A percentile compares a stretch with the other conserved stretches of the same genome.
Evolutionary conservation across 2,797 vertebrate species (phyloP).

Genomic region (Synaphobranchus kaupii): DNA sequence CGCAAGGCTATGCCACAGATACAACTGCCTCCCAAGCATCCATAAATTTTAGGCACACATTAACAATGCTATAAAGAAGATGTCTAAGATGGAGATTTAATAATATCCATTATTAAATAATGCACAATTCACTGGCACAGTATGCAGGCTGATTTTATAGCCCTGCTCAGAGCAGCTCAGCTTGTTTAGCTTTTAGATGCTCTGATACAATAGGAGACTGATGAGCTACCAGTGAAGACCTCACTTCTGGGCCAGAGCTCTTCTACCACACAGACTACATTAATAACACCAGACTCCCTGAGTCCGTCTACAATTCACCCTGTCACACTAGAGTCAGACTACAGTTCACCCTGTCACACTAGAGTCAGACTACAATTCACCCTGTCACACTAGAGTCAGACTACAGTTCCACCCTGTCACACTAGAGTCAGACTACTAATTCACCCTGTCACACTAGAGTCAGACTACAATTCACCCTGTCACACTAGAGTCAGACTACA

Average conservation of each 20-base stretch:
- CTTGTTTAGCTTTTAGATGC: not conserved
- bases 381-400: not conserved
- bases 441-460: not conserved
- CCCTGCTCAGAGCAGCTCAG: not conserved
- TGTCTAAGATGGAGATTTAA: not conserved
- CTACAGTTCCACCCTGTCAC: not conserved
- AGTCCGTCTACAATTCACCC: too few species aligned
- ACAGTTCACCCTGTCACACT: not conserved
- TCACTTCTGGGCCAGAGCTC: not conserved
- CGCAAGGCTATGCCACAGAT: not conserved
- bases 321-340: not conserved
- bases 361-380: not conserved
- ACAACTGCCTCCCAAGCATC: not conserved
- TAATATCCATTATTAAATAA: not conserved
- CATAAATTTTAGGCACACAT: not conserved
- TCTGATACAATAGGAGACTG: not conserved
- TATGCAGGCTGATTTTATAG: not conserved
- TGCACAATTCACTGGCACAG: not conserved
- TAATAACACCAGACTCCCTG: not conserved
- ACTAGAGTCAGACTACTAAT: not conserved
- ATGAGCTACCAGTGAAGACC: not conserved
- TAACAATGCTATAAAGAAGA: not conserved
- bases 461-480: not conserved
- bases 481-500: not conserved
- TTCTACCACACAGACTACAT: not conserved